Base-by-base conservation (phyloP, 2,113 vertebrate species). In the Salminus brasiliensis region DNA sequence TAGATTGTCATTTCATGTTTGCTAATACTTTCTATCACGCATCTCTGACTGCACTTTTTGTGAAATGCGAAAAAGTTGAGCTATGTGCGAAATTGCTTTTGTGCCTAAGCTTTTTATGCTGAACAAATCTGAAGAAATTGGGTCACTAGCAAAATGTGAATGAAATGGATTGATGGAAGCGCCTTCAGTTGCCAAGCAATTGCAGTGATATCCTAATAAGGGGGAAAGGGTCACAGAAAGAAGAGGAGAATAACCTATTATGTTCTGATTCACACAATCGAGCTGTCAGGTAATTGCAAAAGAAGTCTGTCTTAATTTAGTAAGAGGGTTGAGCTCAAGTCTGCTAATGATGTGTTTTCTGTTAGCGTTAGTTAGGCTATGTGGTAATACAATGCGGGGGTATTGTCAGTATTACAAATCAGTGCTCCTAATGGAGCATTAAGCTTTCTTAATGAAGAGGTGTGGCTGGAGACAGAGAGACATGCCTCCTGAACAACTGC, bases 61-160 rank as follows among this genome's bases (percentile, higher is more conserved):
- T 86, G 75, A 79, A 75, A 27, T 81, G 74, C 75, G 12, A 88
- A 87, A 86, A 84, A 76, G 45, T 74, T 86, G 82, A 90, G 74
- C 84, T 52, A 82, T 84, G 88, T 87, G 85, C 80, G 89, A 84
- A 91, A 88, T 86, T 81, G 83, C 76, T 82, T 88, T 88, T 88
- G 83, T 89, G 83, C 68, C 59, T 81, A 49, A 65, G 82, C 82
- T 86, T 87, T 88, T 88, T 74, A 86, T 86, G 86, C 71, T 13
- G 74, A 83, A 78, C 79, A 87, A 90, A 88, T 87, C 85, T 82
- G 72, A 47, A 78, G 80, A 86, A 92, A 91, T 80, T 87, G 87
- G 88, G 88, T 92, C 85, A 90, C 55, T 78, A 60, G 78, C 74
- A 88, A 79, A 85, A 87, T 86, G 79, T 90, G 88, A 91, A 92